A percentile compares a stretch with the other conserved stretches of the same genome.
Evolutionary conservation across 2,113 vertebrate species (phyloP).

Genomic region (Thryonomys swinderianus): DNA sequence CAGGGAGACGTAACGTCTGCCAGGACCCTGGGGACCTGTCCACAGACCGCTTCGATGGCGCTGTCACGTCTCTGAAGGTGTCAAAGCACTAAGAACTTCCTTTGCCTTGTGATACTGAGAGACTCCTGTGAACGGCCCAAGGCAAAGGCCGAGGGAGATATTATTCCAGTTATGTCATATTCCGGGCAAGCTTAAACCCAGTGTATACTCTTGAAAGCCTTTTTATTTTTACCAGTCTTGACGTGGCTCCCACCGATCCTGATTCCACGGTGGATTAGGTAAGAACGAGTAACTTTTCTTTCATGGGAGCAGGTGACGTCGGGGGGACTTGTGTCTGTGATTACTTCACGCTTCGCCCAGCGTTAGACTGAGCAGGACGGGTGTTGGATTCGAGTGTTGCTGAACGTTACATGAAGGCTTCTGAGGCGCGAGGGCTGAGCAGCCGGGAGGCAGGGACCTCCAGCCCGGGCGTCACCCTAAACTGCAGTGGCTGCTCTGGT

Average conservation of each 20-base stretch:
- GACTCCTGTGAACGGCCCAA: not conserved
- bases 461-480: not conserved
- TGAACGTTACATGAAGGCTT: not conserved
- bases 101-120: conserved; percentile 26
- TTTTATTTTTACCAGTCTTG: conserved; percentile 12
- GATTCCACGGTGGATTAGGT: conserved; percentile 17
- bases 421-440: not conserved
- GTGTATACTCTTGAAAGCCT: conserved; percentile 11
- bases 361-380: not conserved
- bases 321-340: conserved; percentile 11
- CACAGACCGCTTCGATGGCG: conserved; percentile 42
- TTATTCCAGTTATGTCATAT: conserved; percentile 51
- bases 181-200: conserved; percentile 29
- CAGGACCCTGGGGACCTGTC: conserved; percentile 21
- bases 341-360: not conserved
- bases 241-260: conserved; percentile 43
- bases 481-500: not conserved
- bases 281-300: conserved; percentile 60
- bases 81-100: conserved; percentile 62
- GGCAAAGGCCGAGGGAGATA: not conserved
- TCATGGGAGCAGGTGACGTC: not conserved
- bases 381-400: not conserved
- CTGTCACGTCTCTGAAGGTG: conserved; percentile 56
- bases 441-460: not conserved
- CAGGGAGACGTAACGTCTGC: conserved; percentile 68